Evolutionary conservation across 2,888 invertebrate species (phyloP).

Genomic region (Aplocera efformata): DNA sequence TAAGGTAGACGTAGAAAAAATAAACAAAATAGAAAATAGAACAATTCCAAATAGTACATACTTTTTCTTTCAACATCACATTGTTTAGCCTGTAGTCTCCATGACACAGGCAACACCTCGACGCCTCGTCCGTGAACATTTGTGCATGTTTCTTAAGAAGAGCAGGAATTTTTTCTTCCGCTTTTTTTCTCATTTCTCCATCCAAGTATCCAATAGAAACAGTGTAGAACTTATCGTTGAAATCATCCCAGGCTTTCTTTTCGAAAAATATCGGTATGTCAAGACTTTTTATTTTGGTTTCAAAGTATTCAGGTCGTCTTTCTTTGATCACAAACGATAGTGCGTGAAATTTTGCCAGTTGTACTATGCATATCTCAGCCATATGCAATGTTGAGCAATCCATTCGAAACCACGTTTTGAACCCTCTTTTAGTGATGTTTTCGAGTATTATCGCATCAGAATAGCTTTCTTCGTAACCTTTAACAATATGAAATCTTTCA

Average conservation of each 20-base stretch:
- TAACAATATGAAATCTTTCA: conserved; percentile 42
- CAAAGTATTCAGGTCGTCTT: conserved; percentile 40
- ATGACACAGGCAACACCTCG: conserved; percentile 44
- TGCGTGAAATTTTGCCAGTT: conserved; percentile 55
- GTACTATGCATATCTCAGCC: conserved; percentile 42
- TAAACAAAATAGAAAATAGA: background rate
- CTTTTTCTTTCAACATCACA: conserved; percentile 45
- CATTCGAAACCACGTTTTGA: conserved; percentile 38
- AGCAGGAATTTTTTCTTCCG: conserved; percentile 26
- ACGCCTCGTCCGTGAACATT: conserved; percentile 32
- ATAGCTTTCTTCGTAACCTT: conserved; percentile 40
- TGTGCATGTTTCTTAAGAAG: conserved; percentile 31
- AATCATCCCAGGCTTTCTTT: conserved; percentile 33
- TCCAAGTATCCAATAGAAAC: conserved; percentile 29
- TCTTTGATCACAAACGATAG: conserved; percentile 45
- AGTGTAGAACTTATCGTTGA: conserved; percentile 28
- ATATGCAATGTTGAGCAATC: conserved; percentile 43
- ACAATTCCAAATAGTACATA: conserved; percentile 32
- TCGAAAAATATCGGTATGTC: conserved; percentile 29
- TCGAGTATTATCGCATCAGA: conserved; percentile 46
- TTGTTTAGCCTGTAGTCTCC: conserved; percentile 61
- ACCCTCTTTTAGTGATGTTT: conserved; percentile 47
- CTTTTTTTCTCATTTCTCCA: conserved; percentile 29
- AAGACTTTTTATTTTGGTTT: conserved; percentile 33
- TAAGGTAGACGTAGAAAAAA: no score